phyloP scores from a whole-genome alignment of 2,888 invertebrate species.

The Apoderus coryli region DNA sequence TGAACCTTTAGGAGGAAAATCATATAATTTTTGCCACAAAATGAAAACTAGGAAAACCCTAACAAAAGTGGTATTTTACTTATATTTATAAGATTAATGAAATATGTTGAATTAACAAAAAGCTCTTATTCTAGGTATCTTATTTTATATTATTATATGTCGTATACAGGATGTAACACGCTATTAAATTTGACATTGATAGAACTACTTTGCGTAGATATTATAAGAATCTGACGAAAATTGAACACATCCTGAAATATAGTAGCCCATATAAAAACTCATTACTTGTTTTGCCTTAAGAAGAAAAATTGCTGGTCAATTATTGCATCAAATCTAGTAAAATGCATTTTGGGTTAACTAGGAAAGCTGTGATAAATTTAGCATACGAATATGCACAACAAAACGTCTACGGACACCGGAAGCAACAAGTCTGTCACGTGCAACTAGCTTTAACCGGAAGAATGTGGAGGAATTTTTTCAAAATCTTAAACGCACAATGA shows the following conservation, averaged over 20 bases:
- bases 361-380: neutral
- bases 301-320: neutral
- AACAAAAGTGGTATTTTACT: too few relatives aligned
- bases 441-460: constrained; percentile 12
- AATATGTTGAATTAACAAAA: too few relatives aligned
- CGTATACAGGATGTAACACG: too few relatives aligned
- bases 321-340: neutral
- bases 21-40: too few relatives aligned
- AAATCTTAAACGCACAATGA: constrained; percentile 6
- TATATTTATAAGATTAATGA: too few relatives aligned
- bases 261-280: constrained; percentile 1
- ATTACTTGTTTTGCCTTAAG: neutral
- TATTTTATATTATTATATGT: too few relatives aligned
- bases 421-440: constrained; percentile 15
- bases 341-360: neutral
- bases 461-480: constrained; percentile 7
- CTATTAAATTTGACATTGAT: constrained; percentile 1
- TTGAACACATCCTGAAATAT: neutral
- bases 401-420: constrained; percentile 13
- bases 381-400: constrained; percentile 2
- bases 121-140: too few relatives aligned
- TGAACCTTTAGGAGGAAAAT: too few relatives aligned
- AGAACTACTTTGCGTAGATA: constrained; percentile 1
- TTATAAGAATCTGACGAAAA: neutral
- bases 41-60: too few relatives aligned